These are phyloP conservation scores for Rhadinocentrus ornatus DNA, from an alignment of 2,797 vertebrate genomes.

Conservation along the genomic window DNA sequence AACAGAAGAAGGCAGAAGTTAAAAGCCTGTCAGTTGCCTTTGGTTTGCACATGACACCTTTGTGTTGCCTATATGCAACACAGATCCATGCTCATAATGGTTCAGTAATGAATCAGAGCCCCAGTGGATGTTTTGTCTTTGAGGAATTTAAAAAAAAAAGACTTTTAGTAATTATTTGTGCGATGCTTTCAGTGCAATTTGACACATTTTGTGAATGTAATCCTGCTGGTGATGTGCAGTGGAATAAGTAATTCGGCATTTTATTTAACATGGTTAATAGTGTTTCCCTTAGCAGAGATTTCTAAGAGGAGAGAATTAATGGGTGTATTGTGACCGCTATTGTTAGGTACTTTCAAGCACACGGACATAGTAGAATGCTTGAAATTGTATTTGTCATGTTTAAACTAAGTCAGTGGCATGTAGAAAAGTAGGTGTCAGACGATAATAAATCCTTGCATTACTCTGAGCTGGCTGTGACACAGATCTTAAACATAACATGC, in stretches of 20 bases:
- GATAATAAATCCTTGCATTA: conserved; percentile 71
- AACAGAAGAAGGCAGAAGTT: conserved; percentile 29
- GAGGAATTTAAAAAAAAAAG: conserved; percentile 57
- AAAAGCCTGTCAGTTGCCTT: conserved; percentile 54
- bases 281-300: conserved; percentile 52
- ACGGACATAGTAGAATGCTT: conserved; percentile 54
- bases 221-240: conserved; percentile 59
- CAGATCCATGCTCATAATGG: conserved; percentile 44
- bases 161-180: conserved; percentile 66
- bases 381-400: conserved; percentile 76
- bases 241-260: conserved; percentile 57
- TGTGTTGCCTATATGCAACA: conserved; percentile 54
- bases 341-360: conserved; percentile 53
- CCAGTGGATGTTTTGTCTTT: conserved; percentile 56
- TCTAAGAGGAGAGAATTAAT: conserved; percentile 60
- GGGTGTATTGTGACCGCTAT: conserved; percentile 64
- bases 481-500: conserved; percentile 73
- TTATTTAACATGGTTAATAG: conserved; percentile 64
- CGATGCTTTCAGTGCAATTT: conserved; percentile 53
- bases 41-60: conserved; percentile 39
- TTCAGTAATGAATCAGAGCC: conserved; percentile 58
- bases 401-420: conserved; percentile 59
- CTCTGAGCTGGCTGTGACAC: conserved; percentile 69
- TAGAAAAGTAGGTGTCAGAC: conserved; percentile 63
- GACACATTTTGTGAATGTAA: conserved; percentile 70